phyloP scores from a whole-genome alignment of 2,113 vertebrate species.

The Spheniscus mendiculus region DNA sequence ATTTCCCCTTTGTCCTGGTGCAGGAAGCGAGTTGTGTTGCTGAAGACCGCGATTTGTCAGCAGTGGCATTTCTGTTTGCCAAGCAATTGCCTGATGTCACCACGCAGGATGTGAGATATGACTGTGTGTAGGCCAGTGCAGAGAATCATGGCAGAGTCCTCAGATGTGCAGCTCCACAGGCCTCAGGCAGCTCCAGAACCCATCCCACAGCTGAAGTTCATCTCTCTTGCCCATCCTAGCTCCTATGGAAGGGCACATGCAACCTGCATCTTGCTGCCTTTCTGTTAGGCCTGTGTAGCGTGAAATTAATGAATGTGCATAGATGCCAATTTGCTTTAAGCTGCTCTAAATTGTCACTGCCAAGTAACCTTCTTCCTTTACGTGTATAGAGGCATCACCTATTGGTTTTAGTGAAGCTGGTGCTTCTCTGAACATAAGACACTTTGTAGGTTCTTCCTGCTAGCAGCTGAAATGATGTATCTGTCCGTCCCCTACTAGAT shows the following conservation, averaged over 20 bases:
- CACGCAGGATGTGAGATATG: accelerated
- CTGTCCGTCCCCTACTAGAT: constrained; percentile 67
- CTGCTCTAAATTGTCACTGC: neutral
- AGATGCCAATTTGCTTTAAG: neutral
- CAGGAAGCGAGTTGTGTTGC: neutral
- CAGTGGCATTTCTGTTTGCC: neutral
- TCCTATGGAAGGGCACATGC: neutral
- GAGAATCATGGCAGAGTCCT: neutral
- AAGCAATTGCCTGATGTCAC: neutral
- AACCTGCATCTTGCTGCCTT: neutral
- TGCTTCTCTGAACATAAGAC: neutral
- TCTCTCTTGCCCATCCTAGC: neutral
- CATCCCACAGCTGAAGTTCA: neutral
- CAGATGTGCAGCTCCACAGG: neutral
- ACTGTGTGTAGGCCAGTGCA: neutral
- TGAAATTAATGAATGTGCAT: neutral
- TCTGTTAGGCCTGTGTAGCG: neutral
- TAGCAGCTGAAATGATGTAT: neutral
- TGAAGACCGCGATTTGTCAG: neutral
- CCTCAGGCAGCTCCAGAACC: neutral
- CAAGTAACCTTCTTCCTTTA: neutral
- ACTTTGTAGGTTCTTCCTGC: neutral
- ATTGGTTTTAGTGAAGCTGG: neutral
- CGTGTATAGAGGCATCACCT: neutral
- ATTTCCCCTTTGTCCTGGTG: neutral